Percentiles rank a stretch among this genome's conserved stretches.
Evolutionary conservation across 2,888 invertebrate genomes (phyloP).

Genomic region (Cheilosia urbana): DNA sequence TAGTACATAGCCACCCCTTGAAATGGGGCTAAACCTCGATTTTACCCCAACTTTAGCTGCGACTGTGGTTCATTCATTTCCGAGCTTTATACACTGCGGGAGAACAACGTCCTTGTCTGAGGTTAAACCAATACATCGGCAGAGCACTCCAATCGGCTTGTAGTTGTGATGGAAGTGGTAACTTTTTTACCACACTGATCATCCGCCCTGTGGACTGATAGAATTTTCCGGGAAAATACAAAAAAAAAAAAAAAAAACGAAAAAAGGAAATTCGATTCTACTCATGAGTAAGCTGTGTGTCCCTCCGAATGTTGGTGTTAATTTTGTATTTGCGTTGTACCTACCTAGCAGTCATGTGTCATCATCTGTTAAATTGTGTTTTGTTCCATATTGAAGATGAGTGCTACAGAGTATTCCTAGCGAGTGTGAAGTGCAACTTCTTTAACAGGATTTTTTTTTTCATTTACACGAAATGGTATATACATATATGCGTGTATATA

Average conservation of each 20-base stretch:
- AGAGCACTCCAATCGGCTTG: neutral
- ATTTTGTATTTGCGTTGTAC: constrained; percentile 38
- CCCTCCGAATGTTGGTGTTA: constrained; percentile 5
- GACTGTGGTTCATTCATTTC: constrained; percentile 66
- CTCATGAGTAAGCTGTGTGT: constrained; percentile 63
- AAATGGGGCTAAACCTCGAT: constrained; percentile 34
- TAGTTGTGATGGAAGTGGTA: constrained; percentile 29
- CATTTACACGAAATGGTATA: constrained; percentile 7
- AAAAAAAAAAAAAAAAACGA: constrained; percentile 39
- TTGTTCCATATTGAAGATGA: constrained; percentile 63
- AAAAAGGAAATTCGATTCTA: constrained; percentile 66
- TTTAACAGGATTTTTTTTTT: constrained; percentile 11
- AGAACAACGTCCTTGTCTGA: constrained; percentile 74
- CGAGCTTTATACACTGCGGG: constrained; percentile 25
- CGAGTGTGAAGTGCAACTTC: constrained; percentile 43
- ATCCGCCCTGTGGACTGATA: constrained; percentile 53
- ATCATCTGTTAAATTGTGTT: constrained; percentile 73
- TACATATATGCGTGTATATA: neutral
- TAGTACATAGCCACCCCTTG: constrained; percentile 28
- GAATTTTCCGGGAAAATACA: constrained; percentile 67
- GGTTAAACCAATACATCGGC: constrained; percentile 65
- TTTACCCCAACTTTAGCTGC: constrained; percentile 47
- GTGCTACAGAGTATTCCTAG: constrained; percentile 20
- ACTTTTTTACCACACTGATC: constrained; percentile 62
- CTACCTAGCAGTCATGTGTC: constrained; percentile 64